A percentile compares a stretch with the other conserved stretches of the same genome.
Evolutionary conservation across 2,113 vertebrate genomes (phyloP).

Genomic region (Hemiscyllium ocellatum): DNA sequence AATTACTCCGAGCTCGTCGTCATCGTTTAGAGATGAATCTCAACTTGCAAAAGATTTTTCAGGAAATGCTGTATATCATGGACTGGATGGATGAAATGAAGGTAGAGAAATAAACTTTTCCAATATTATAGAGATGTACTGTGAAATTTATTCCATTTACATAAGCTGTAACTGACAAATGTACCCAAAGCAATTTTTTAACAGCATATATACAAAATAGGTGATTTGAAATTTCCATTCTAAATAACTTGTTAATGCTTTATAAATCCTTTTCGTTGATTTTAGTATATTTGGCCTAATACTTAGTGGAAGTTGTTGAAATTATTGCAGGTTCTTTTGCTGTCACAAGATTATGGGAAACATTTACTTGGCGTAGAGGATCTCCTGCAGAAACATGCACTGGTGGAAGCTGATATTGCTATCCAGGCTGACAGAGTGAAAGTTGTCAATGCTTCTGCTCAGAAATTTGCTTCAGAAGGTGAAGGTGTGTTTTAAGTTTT

Average conservation of each 20-base stretch:
- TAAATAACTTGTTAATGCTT: neutral
- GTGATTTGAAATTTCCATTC: neutral
- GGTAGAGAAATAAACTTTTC: slow-evolving; percentile 51
- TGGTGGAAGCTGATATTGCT: slow-evolving; percentile 87
- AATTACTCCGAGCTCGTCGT: slow-evolving; percentile 79
- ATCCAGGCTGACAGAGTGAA: slow-evolving; percentile 88
- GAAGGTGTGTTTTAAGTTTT: slow-evolving; percentile 61
- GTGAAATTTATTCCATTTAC: neutral
- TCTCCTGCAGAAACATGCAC: slow-evolving; percentile 83
- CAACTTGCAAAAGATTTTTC: slow-evolving; percentile 88
- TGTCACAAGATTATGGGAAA: slow-evolving; percentile 93
- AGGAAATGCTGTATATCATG: slow-evolving; percentile 97
- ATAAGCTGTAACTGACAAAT: neutral
- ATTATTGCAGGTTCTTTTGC: slow-evolving; percentile 70
- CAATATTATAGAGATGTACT: neutral
- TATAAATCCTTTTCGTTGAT: neutral
- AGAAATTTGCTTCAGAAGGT: slow-evolving; percentile 69
- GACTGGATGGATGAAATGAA: slow-evolving; percentile 99
- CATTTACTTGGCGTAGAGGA: slow-evolving; percentile 90
- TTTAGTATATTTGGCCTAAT: neutral
- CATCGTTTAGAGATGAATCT: slow-evolving; percentile 88
- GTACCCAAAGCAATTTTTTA: neutral
- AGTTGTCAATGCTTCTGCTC: slow-evolving; percentile 76
- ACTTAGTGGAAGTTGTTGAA: slow-evolving; percentile 10
- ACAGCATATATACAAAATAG: neutral